These are phyloP conservation scores for Ptychobarbus kaznakovi DNA, from an alignment of 2,797 vertebrate genomes.

Conservation along the genomic window DNA sequence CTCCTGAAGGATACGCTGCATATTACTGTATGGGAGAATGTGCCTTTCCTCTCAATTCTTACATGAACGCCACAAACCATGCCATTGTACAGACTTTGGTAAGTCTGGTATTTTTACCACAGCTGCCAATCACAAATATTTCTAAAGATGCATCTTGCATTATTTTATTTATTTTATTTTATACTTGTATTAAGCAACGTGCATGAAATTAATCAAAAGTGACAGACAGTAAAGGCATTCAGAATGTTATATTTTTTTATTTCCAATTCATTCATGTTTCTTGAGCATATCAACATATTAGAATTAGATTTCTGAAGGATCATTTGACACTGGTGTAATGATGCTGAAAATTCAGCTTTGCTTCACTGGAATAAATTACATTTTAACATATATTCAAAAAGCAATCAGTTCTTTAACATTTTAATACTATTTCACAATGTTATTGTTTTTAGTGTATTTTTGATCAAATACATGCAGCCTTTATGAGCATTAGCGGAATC, in stretches of 20 bases:
- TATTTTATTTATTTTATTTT: background rate
- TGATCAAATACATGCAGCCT: background rate
- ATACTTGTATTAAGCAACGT: background rate
- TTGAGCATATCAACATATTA: background rate
- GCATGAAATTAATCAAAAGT: background rate
- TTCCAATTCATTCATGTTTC: background rate
- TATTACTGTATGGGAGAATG: constrained; percentile 99
- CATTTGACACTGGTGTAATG: background rate
- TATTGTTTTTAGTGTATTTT: background rate
- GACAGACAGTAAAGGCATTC: background rate
- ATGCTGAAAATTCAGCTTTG: background rate
- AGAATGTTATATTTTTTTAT: background rate
- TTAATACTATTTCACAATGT: background rate
- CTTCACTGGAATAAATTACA: no score
- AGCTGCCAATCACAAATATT: background rate
- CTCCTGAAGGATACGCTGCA: constrained; percentile 94
- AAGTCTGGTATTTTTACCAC: constrained; percentile 28
- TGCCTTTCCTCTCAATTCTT: constrained; percentile 95
- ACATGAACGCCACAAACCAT: constrained; percentile 99
- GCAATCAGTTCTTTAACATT: background rate
- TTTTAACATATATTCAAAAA: background rate
- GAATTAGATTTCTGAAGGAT: background rate
- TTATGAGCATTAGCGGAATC: background rate
- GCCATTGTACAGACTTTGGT: constrained; percentile 98
- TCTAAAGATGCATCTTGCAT: background rate